A percentile compares a stretch with the other conserved stretches of the same genome.
phyloP scores from a whole-genome alignment of 2,113 vertebrate species.

The Podilymbus podiceps region DNA sequence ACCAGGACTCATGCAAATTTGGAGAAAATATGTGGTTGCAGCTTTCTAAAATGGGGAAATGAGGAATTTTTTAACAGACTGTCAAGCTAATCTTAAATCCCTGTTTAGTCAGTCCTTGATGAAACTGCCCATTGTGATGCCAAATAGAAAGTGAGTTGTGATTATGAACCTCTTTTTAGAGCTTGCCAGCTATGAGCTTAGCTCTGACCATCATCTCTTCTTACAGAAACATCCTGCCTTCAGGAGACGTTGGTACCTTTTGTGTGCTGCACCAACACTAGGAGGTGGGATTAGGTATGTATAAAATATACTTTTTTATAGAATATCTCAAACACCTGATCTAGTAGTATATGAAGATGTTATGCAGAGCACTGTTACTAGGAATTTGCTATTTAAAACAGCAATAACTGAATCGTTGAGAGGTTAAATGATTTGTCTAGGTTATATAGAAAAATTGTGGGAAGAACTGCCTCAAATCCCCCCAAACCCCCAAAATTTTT shows the following conservation, averaged over 20 bases:
- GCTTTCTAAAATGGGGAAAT: constrained; percentile 25
- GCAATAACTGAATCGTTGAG: background rate
- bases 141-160: constrained; percentile 5
- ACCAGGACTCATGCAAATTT: constrained; percentile 39
- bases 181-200: background rate
- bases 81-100: background rate
- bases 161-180: background rate
- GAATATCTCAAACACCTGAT: background rate
- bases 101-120: constrained; percentile 17
- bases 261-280: background rate
- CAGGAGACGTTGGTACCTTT: background rate
- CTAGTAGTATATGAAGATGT: background rate
- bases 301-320: background rate
- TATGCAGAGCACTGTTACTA: background rate
- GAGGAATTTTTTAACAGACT: background rate
- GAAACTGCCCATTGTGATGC: background rate
- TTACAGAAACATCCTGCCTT: background rate
- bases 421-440: background rate
- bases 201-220: background rate
- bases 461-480: background rate
- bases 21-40: background rate
- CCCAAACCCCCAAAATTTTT: background rate
- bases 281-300: background rate
- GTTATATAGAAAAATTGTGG: background rate
- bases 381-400: background rate